Evolutionary conservation across 2,888 invertebrate genomes (phyloP).

Genomic region (Phanerotoma sp.): DNA sequence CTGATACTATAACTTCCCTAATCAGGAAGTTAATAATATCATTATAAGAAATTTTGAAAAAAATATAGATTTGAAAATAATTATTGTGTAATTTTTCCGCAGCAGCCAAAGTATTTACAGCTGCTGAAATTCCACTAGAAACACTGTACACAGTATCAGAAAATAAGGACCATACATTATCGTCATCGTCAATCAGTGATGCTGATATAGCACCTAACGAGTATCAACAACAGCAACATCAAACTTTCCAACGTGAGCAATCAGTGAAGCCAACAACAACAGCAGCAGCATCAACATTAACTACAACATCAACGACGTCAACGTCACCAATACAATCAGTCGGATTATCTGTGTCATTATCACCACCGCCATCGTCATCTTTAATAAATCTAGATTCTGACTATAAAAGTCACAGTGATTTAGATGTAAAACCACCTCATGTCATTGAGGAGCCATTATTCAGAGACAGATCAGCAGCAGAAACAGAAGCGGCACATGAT

Average conservation of each 20-base stretch:
- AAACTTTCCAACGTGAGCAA: not conserved
- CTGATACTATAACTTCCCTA: too few relatives aligned
- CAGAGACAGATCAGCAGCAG: conserved; percentile 64
- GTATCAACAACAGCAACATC: too few relatives aligned
- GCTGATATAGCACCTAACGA: too few relatives aligned
- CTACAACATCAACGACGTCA: not conserved
- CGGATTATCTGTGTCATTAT: not conserved
- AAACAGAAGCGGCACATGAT: conserved; percentile 88
- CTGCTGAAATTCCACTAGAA: too few relatives aligned
- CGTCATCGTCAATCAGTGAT: too few relatives aligned
- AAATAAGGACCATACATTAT: too few relatives aligned
- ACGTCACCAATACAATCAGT: not conserved
- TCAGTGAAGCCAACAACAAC: not conserved
- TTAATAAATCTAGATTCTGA: not conserved
- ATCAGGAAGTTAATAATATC: too few relatives aligned
- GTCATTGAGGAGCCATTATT: conserved; percentile 40
- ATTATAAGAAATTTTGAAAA: too few relatives aligned
- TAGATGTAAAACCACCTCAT: not conserved
- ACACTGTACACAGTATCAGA: too few relatives aligned
- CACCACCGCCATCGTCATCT: not conserved
- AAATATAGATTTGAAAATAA: too few relatives aligned
- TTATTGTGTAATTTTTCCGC: too few relatives aligned
- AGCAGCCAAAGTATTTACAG: too few relatives aligned
- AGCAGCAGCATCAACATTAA: not conserved
- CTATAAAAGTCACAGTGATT: not conserved